Evolutionary conservation across 2,797 vertebrate genomes (phyloP), one percentile per base, ranked within the genome.

Genomic region (Coregonus suidteri): DNA sequence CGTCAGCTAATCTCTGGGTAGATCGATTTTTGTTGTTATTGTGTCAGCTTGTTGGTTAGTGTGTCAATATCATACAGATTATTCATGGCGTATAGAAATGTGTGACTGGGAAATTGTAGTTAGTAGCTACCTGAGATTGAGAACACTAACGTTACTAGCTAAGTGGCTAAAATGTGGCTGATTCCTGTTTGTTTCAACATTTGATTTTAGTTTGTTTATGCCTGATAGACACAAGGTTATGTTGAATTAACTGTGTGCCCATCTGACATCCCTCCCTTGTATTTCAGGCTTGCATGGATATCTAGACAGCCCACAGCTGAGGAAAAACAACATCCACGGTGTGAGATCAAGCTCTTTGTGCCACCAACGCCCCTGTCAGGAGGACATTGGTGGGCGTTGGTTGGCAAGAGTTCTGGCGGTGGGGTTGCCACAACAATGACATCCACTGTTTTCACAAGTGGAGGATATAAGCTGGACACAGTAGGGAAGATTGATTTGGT

Each of bases 381-480:
- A 31, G 30, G 35, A 56, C 59, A 1, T 64, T 41, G 62, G 3
- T 53, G 70, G 75, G 65, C 78, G 78, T 77, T 80, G 79, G 80
- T 77, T 52, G 76, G 77, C 20, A 18, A 20, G 35, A 47, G 35
- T 72, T 41, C 31, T 59, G 52, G 25, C 11, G 20, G 69, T 20
- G 70, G 31, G 30, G 34, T 72, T 16, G 53, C 81, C 41, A 79
- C 77, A 82, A 86, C 79, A 82, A 85, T 94, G 93, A 91, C 91
- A 92, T 93, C 94, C 83, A 91, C 93, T 74, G 93, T 93, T 87
- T 93, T 94, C 74, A 81, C 41, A 30, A 87, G 80, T 62, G 80
- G 77, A 75, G 81, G 82, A 74, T 82, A 83, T 77, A 84, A 86
- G 77, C 82, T 85, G 78, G 79, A 88, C 64, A 31, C 84, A 15